Percentiles rank a stretch among this genome's conserved stretches.
phyloP scores from a whole-genome alignment of 2,113 vertebrate genomes.

The Solea senegalensis region DNA sequence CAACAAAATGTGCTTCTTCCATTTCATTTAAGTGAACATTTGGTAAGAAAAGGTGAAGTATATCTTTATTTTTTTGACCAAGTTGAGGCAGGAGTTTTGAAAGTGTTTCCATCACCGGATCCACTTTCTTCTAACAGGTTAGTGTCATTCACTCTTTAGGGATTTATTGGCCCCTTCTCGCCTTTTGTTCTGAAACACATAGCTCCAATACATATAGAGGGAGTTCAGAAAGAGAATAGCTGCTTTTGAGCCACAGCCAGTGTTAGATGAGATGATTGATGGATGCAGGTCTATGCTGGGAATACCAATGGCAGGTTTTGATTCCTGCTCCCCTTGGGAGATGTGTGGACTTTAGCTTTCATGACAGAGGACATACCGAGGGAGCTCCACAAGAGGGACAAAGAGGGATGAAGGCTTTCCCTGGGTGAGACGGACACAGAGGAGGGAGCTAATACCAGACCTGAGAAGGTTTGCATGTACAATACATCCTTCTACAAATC shows the following conservation, averaged over 20 bases:
- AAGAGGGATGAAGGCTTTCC: slow-evolving; percentile 12
- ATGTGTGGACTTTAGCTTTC: slow-evolving; percentile 60
- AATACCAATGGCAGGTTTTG: slow-evolving; percentile 73
- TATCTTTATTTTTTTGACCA: slow-evolving; percentile 34
- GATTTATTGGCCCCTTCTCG: slow-evolving; percentile 64
- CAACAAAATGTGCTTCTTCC: background rate
- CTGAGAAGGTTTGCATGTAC: background rate
- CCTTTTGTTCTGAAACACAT: slow-evolving; percentile 70
- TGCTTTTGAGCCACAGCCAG: slow-evolving; percentile 58
- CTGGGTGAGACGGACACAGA: slow-evolving; percentile 22
- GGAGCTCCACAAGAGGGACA: slow-evolving; percentile 28
- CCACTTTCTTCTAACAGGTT: slow-evolving; percentile 55
- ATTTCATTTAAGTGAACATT: slow-evolving; percentile 6
- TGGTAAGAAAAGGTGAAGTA: background rate
- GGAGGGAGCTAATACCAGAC: background rate
- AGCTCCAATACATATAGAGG: slow-evolving; percentile 60
- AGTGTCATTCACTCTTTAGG: slow-evolving; percentile 63
- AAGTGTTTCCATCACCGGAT: slow-evolving; percentile 52
- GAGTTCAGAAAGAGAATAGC: slow-evolving; percentile 59
- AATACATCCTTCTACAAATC: background rate
- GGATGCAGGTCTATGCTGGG: slow-evolving; percentile 69
- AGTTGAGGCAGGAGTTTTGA: slow-evolving; percentile 52
- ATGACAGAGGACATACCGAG: slow-evolving; percentile 54
- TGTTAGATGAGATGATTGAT: slow-evolving; percentile 73
- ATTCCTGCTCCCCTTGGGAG: slow-evolving; percentile 68